phyloP scores from a whole-genome alignment of 1,140 invertebrate species.

The Mya arenaria region DNA sequence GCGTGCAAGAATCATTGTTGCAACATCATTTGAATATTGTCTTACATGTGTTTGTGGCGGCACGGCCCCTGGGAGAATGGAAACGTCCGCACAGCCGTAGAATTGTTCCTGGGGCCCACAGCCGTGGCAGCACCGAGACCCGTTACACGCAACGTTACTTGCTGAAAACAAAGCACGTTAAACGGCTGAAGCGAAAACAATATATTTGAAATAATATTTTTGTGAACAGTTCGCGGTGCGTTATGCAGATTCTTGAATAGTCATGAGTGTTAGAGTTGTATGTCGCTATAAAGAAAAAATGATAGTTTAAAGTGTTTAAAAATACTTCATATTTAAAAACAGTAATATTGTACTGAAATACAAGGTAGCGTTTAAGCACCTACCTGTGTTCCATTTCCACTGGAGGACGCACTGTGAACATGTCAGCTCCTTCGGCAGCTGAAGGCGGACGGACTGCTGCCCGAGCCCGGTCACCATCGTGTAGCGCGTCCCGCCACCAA shows the following conservation, averaged over 20 bases:
- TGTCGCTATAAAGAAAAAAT: neutral
- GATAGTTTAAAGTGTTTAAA: slow-evolving; percentile 45
- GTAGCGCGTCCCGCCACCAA: slow-evolving; percentile 14
- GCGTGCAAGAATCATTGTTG: no score
- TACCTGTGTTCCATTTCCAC: slow-evolving; percentile 89
- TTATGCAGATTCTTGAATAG: no score
- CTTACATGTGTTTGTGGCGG: no score
- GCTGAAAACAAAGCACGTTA: slow-evolving; percentile 20
- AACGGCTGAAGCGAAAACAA: neutral
- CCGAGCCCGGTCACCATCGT: slow-evolving; percentile 6
- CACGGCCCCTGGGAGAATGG: slow-evolving; percentile 45
- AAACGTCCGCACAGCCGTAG: slow-evolving; percentile 69
- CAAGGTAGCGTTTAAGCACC: neutral
- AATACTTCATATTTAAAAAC: no score
- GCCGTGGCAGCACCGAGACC: slow-evolving; percentile 55
- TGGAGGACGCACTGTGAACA: slow-evolving; percentile 94
- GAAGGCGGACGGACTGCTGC: slow-evolving; percentile 33
- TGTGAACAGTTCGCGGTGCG: neutral
- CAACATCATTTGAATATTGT: no score
- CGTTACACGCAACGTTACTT: slow-evolving; percentile 37
- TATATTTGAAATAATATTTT: neutral
- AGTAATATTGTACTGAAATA: no score
- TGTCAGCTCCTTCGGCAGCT: slow-evolving; percentile 89
- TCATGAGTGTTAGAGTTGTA: neutral
- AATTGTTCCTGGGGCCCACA: slow-evolving; percentile 72